Evolutionary conservation across 2,113 vertebrate species (phyloP).

Genomic region (Piaya cayana): DNA sequence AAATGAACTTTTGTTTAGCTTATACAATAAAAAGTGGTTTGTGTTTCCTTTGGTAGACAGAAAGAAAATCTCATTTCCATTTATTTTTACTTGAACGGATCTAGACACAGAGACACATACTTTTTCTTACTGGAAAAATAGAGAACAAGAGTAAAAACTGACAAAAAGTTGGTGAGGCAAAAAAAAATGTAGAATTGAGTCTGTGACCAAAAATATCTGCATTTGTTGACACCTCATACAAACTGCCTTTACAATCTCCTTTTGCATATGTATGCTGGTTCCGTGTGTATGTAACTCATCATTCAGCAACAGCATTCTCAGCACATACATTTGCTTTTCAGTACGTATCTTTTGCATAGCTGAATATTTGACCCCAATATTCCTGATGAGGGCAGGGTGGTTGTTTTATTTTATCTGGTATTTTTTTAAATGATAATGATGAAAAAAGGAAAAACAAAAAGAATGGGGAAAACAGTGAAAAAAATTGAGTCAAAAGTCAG

Average conservation of each 20-base stretch:
- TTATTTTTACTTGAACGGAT: neutral
- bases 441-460: neutral
- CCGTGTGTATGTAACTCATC: neutral
- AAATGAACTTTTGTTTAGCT: neutral
- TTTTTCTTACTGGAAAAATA: neutral
- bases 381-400: neutral
- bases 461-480: neutral
- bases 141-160: neutral
- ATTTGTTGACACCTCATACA: neutral
- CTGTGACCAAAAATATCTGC: neutral
- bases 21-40: neutral
- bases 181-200: neutral
- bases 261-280: neutral
- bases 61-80: neutral
- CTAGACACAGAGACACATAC: neutral
- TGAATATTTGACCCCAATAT: constrained; percentile 24
- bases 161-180: neutral
- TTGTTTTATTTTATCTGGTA: neutral
- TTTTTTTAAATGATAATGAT: neutral
- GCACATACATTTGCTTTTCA: neutral
- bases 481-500: neutral
- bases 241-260: neutral
- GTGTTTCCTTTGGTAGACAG: neutral
- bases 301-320: neutral
- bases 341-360: neutral